Evolutionary conservation across 1,140 invertebrate genomes (phyloP), one percentile per base, ranked within the genome.

Genomic region (Dryas iulia): DNA sequence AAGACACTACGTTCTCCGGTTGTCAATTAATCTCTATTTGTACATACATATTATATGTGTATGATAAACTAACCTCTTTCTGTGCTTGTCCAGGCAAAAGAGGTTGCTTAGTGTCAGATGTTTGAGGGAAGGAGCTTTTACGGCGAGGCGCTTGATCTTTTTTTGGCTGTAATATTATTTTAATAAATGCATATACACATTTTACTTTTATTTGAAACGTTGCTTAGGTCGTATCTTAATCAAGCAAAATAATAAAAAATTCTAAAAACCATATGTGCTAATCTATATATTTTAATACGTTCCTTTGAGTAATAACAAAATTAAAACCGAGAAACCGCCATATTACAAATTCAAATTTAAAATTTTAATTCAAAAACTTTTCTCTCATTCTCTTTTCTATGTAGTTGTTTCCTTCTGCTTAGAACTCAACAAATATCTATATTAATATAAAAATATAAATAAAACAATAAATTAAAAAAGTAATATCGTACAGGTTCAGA

Each of bases 21-120:
- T n/a, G n/a, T n/a, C n/a, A n/a, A n/a, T n/a, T n/a, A n/a, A n/a
- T 54, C 23, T 54, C 52, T 54, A 23, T 21, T 11, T 6, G 39
- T 14, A 52, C 7, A 18, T 8, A 52, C 39, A 52, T 6, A 52
- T 2, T 6, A 14, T 52, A 21, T 52, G 7, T 18, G 14, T 8
- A 0, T 5, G 10, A 21, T 52, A 12, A 21, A 21, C 18, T 28
- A 59, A 81, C 79, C 69, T 83, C 77, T 75, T 70, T 79, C 65
- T 81, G 76, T 6, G 73, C 79, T 61, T 80, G 76, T 11, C 74
- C 76, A n/a, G 67, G 69, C 3, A 62, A 21, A 1, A 62, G 28
- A 6, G 52, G 12, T 12, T 54, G 25, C 61, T 56, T 75, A 28
- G 18, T 18, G 26, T 73, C 74, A n/a, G 62, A 10, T 26, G 59